Conservation (phyloP, 2,113 vertebrate species). For the Zosterops lateralis region DNA sequence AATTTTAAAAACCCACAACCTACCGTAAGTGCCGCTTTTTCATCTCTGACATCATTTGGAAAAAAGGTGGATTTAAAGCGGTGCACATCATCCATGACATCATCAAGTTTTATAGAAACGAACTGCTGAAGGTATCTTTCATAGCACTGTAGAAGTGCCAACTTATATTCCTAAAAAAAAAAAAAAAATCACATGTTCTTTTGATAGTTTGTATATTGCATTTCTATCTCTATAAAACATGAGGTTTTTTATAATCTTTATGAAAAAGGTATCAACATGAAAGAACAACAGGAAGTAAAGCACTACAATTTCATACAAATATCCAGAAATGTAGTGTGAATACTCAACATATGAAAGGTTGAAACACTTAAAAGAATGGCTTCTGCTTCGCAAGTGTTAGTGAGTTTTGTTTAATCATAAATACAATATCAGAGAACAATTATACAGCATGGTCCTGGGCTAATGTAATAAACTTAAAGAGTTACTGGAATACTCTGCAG, state of each 20-base stretch:
- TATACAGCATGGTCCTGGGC: background rate
- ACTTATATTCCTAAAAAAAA: slow-evolving; percentile 80
- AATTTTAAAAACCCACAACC: background rate
- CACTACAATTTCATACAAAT: background rate
- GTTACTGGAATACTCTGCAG: background rate
- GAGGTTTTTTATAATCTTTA: background rate
- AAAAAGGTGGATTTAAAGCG: slow-evolving; percentile 82
- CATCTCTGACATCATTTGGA: slow-evolving; percentile 78
- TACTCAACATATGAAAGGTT: background rate
- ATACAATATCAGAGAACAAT: background rate
- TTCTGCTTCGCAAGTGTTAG: background rate
- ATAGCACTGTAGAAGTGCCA: slow-evolving; percentile 89
- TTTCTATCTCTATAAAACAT: background rate
- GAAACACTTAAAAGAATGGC: background rate
- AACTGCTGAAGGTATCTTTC: slow-evolving; percentile 81
- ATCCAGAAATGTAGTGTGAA: background rate
- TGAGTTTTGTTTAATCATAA: background rate
- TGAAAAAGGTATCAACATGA: background rate
- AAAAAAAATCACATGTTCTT: background rate
- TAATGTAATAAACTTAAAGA: background rate
- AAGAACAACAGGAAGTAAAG: background rate
- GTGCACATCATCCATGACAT: slow-evolving; percentile 72
- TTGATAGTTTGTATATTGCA: background rate
- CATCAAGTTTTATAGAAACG: slow-evolving; percentile 63
- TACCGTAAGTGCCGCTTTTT: slow-evolving; percentile 77